These are phyloP conservation scores for Galerucella pusilla DNA, from an alignment of 2,888 invertebrate species.

Conservation along the genomic window DNA sequence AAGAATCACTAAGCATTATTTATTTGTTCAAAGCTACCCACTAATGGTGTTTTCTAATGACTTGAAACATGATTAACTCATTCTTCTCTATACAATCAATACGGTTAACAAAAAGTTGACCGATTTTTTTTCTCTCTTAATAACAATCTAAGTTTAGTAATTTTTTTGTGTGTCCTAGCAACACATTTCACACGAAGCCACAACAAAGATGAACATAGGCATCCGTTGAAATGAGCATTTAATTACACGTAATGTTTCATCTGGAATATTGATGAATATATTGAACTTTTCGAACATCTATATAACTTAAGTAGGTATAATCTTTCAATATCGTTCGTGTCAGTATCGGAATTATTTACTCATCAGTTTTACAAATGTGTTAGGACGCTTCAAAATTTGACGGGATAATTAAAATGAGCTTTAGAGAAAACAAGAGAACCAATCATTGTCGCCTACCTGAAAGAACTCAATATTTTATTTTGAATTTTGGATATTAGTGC, in stretches of 20 bases:
- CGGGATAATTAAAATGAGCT: constrained; percentile 36
- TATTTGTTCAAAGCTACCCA: neutral
- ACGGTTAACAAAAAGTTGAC: neutral
- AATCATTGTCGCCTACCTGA: constrained; percentile 20
- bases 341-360: constrained; percentile 25
- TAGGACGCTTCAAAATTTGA: constrained; percentile 33
- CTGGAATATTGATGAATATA: constrained; percentile 30
- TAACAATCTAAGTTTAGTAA: neutral
- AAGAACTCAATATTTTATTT: constrained; percentile 3
- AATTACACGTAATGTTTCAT: constrained; percentile 27
- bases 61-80: neutral
- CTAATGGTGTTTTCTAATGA: neutral
- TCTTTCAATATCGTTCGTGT: constrained; percentile 29
- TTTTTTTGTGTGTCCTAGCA: neutral
- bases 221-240: neutral
- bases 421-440: constrained; percentile 21
- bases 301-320: constrained; percentile 28
- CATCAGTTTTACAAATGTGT: constrained; percentile 37
- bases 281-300: constrained; percentile 26
- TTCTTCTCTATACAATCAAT: neutral
- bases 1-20: neutral
- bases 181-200: constrained; percentile 21
- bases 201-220: constrained; percentile 21
- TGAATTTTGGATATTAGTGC: constrained; percentile 6
- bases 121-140: neutral